Evolutionary conservation across 1,140 invertebrate genomes (phyloP).

Genomic region (Zeugodacus cucurbitae): DNA sequence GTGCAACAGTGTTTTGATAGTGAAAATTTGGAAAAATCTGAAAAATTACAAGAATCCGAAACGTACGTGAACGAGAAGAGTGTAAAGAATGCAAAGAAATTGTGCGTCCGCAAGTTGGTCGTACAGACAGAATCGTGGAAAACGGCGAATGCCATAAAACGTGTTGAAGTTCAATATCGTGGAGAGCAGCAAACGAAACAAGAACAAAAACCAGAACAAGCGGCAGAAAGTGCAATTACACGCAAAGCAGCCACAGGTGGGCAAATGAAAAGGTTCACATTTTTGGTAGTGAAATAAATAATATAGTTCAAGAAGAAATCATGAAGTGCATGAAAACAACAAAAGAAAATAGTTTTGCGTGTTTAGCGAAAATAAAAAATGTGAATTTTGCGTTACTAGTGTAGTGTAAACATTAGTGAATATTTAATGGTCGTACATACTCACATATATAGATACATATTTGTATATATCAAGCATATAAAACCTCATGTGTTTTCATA

Average conservation of each 20-base stretch:
- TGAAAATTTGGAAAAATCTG: slow-evolving; percentile 13
- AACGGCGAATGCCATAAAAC: slow-evolving; percentile 34
- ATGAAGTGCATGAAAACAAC: neutral
- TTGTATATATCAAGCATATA: neutral
- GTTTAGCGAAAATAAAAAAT: too few species aligned
- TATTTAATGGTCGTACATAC: neutral
- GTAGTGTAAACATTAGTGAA: neutral
- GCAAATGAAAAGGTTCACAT: neutral
- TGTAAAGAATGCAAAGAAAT: neutral
- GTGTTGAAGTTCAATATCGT: slow-evolving; percentile 35
- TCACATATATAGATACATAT: neutral
- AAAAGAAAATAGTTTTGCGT: neutral
- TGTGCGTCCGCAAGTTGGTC: neutral
- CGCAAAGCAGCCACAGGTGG: slow-evolving; percentile 42
- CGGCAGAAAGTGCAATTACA: neutral
- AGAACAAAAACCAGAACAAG: neutral
- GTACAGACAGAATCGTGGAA: slow-evolving; percentile 32
- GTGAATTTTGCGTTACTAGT: neutral
- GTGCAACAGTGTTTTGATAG: neutral
- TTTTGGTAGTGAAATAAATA: neutral
- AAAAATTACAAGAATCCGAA: too few species aligned
- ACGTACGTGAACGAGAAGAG: neutral
- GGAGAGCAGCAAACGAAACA: neutral
- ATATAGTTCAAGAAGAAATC: neutral
- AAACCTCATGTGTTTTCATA: too few species aligned